Evolutionary conservation across 2,113 vertebrate species (phyloP).

Genomic region (Chionodraco myersi): DNA sequence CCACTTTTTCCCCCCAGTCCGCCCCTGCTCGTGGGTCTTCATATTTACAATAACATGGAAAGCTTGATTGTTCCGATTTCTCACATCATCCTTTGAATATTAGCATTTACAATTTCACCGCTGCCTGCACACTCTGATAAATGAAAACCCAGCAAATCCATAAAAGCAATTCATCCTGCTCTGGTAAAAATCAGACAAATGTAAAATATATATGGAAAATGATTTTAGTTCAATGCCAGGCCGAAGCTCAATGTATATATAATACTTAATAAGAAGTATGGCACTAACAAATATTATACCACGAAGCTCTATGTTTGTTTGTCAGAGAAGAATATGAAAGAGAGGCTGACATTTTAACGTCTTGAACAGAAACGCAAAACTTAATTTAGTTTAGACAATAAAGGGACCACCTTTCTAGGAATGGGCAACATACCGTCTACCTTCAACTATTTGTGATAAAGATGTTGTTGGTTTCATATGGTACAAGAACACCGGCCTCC

Average conservation of each 20-base stretch:
- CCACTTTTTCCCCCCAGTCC: no score
- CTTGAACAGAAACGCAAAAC: no score
- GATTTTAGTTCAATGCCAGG: neutral
- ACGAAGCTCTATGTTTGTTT: neutral
- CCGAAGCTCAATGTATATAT: neutral
- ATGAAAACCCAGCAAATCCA: neutral
- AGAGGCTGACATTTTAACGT: no score
- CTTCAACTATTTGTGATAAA: no score
- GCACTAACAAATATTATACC: neutral
- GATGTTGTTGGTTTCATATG: no score
- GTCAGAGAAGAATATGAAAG: neutral
- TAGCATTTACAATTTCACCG: conserved; percentile 17
- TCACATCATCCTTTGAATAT: conserved; percentile 30
- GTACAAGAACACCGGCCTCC: no score
- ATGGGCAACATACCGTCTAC: no score
- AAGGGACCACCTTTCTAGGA: no score
- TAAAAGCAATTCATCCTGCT: neutral
- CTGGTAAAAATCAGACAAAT: conserved; percentile 3
- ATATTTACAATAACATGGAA: conserved; percentile 15
- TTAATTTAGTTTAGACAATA: no score
- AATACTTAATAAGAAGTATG: neutral
- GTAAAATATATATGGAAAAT: neutral
- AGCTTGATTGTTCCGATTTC: conserved; percentile 8
- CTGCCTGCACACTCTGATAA: neutral
- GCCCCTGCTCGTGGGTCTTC: neutral